Conservation (phyloP, 2,113 vertebrate species). For the Toxotes jaculatrix region DNA sequence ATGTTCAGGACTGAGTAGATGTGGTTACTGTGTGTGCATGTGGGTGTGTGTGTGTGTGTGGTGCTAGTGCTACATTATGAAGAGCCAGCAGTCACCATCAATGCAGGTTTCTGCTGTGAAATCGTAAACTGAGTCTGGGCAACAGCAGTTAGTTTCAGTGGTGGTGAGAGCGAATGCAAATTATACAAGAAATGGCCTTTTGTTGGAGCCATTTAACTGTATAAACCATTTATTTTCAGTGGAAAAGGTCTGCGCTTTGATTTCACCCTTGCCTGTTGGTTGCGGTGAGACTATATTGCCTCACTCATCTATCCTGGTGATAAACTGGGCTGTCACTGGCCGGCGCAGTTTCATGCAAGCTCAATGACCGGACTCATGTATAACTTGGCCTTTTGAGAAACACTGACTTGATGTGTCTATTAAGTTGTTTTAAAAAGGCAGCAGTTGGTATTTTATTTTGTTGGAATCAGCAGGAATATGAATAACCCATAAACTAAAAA, state of each 20-base stretch:
- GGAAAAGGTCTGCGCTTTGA: constrained; percentile 44
- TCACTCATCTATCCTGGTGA: constrained; percentile 71
- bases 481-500: background rate
- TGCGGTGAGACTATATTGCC: constrained; percentile 52
- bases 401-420: constrained; percentile 63
- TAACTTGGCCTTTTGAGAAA: constrained; percentile 66
- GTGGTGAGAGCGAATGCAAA: constrained; percentile 35
- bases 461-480: constrained; percentile 22
- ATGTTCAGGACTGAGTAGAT: constrained; percentile 1
- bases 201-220: constrained; percentile 35
- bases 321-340: constrained; percentile 67
- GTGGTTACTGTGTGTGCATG: constrained; percentile 17
- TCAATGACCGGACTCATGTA: constrained; percentile 58
- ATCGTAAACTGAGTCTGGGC: background rate
- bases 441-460: constrained; percentile 15
- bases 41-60: constrained; percentile 2
- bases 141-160: constrained; percentile 14
- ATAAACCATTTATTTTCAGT: constrained; percentile 41
- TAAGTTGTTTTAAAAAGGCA: constrained; percentile 35
- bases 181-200: constrained; percentile 12
- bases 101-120: constrained; percentile 34
- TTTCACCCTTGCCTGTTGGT: constrained; percentile 43
- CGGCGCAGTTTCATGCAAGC: constrained; percentile 52
- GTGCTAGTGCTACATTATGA: constrained; percentile 13
- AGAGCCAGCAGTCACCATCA: constrained; percentile 23